Evolutionary conservation across 2,113 vertebrate species (phyloP).

Genomic region (Oncorhynchus masou): DNA sequence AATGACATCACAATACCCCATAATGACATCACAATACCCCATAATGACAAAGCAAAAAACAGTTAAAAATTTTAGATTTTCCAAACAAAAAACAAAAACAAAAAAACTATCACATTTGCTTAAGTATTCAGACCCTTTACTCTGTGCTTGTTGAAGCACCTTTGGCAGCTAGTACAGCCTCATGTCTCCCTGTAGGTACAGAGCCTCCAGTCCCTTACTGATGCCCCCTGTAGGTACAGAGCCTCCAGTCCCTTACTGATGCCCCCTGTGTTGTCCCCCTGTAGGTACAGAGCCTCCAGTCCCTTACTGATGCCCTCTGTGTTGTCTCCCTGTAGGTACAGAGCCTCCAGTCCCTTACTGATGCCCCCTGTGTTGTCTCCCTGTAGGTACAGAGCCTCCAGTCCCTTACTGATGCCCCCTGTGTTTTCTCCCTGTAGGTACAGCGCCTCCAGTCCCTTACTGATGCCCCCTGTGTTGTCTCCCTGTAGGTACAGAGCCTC

Average conservation of each 20-base stretch:
- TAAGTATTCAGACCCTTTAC: no score
- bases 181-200: no score
- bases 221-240: conserved; percentile 76
- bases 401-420: not conserved
- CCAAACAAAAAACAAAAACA: no score
- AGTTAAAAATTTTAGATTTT: no score
- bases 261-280: conserved; percentile 7
- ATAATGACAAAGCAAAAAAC: no score
- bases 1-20: no score
- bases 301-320: not conserved
- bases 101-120: no score
- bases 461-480: not conserved
- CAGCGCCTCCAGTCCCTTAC: conserved; percentile 61
- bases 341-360: conserved; percentile 55
- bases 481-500: conserved; percentile 77
- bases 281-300: conserved; percentile 80
- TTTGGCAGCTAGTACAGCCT: no score
- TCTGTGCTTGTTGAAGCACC: no score
- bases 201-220: not conserved
- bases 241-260: conserved; percentile 47
- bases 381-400: conserved; percentile 81
- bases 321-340: conserved; percentile 75
- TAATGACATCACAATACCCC: no score
- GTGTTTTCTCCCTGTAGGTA: conserved; percentile 73
- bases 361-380: not conserved